These are phyloP conservation scores for Philantomba maxwellii DNA, from an alignment of 2,113 vertebrate species.

Conservation along the genomic window DNA sequence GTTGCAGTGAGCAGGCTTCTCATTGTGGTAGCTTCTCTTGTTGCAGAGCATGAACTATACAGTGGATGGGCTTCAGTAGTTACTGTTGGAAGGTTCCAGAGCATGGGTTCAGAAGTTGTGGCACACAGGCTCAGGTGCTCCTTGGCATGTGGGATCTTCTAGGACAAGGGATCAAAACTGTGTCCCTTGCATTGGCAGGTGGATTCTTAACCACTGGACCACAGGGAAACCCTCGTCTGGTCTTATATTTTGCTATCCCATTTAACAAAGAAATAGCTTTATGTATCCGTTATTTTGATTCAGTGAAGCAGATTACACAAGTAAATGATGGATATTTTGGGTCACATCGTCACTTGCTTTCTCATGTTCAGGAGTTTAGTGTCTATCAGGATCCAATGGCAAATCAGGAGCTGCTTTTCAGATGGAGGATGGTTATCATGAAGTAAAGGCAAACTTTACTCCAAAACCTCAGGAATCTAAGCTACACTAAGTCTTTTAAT, in stretches of 20 bases:
- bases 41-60: neutral
- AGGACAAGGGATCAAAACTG: neutral
- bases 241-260: neutral
- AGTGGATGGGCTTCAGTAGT: neutral
- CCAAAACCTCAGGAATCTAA: neutral
- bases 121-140: neutral
- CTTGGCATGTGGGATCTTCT: neutral
- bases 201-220: neutral
- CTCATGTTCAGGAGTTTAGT: neutral
- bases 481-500: neutral
- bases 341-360: neutral
- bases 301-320: neutral
- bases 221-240: neutral
- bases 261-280: neutral
- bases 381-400: neutral
- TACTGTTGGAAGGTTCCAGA: neutral
- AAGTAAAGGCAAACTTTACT: neutral
- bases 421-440: neutral
- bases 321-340: neutral
- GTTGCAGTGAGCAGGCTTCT: neutral
- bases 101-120: neutral
- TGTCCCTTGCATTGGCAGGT: neutral
- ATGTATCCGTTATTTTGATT: neutral
- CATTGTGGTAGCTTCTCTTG: neutral
- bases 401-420: slow-evolving; percentile 12